phyloP scores from a whole-genome alignment of 2,113 vertebrate genomes.

The Serilophus lunatus region DNA sequence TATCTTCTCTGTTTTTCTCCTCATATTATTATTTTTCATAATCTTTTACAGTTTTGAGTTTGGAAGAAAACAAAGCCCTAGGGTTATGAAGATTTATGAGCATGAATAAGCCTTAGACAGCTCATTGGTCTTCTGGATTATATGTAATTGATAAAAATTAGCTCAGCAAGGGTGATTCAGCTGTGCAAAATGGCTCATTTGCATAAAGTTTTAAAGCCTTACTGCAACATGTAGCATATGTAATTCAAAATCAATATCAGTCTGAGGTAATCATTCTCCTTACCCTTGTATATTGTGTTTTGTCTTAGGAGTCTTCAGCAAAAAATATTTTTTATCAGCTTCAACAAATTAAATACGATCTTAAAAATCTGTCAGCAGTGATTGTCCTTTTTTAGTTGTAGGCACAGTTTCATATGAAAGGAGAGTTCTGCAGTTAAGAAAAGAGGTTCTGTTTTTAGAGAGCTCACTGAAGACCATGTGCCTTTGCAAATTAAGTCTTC shows the following conservation, averaged over 20 bases:
- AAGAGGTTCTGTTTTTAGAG: background rate
- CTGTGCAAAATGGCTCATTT: background rate
- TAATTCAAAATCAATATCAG: background rate
- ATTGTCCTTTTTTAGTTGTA: background rate
- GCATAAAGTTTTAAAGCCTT: background rate
- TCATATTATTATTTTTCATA: background rate
- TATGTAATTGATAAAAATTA: conserved; percentile 7
- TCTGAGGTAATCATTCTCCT: background rate
- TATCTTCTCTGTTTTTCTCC: background rate
- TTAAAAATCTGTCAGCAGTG: background rate
- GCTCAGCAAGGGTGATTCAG: background rate
- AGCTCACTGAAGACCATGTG: background rate
- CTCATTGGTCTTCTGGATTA: background rate
- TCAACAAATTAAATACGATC: background rate
- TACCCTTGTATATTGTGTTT: background rate
- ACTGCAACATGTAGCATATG: background rate
- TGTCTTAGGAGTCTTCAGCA: background rate
- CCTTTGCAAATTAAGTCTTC: background rate
- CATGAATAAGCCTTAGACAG: background rate
- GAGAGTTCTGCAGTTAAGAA: background rate
- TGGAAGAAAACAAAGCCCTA: background rate
- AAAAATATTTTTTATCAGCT: background rate
- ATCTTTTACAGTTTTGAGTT: background rate
- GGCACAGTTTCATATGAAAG: background rate
- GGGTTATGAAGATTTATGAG: background rate